phyloP scores from a whole-genome alignment of 2,888 invertebrate species.

The Melieria picta region DNA sequence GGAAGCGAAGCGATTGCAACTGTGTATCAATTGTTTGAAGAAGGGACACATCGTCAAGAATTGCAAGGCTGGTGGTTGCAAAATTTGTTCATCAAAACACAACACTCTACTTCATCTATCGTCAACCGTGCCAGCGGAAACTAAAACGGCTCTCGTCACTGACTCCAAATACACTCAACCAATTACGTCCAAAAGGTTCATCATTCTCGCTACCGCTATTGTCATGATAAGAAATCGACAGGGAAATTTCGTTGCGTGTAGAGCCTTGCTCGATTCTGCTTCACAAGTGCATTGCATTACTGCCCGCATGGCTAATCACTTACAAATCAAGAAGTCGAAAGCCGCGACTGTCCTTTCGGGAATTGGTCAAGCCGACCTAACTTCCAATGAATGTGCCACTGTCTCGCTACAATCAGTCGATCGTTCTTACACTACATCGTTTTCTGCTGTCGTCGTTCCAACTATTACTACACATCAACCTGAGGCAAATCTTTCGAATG shows the following conservation, averaged over 20 bases:
- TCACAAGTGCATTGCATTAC: conserved; percentile 29
- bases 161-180: background rate
- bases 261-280: conserved; percentile 33
- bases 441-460: conserved; percentile 38
- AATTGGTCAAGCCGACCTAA: conserved; percentile 24
- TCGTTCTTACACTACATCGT: background rate
- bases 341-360: conserved; percentile 19
- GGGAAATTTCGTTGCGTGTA: conserved; percentile 19
- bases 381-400: background rate
- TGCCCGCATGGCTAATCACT: conserved; percentile 15
- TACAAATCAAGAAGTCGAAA: conserved; percentile 19
- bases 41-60: conserved; percentile 19
- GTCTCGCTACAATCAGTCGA: conserved; percentile 4
- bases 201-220: conserved; percentile 30
- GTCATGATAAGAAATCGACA: conserved; percentile 19
- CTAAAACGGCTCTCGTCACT: conserved; percentile 10
- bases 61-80: conserved; percentile 24
- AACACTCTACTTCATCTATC: background rate
- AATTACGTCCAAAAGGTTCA: background rate
- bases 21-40: conserved; percentile 27
- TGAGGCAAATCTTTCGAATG: conserved; percentile 28
- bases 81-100: conserved; percentile 15
- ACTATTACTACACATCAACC: conserved; percentile 43
- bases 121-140: background rate
- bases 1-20: conserved; percentile 22